Evolutionary conservation across 2,888 invertebrate species (phyloP).

Genomic region (Bellardia pandia): DNA sequence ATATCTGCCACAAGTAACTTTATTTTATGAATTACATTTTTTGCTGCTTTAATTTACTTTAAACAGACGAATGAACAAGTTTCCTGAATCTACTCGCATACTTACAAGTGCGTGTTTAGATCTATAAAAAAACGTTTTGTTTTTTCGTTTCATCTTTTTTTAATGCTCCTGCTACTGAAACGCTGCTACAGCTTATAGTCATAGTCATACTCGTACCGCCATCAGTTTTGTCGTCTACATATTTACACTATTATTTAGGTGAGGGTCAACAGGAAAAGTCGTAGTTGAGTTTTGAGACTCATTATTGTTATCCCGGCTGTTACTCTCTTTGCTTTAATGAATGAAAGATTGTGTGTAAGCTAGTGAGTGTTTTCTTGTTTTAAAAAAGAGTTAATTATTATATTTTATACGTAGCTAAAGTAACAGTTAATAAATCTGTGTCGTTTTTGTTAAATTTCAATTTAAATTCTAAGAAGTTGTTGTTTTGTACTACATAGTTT

Average conservation of each 20-base stretch:
- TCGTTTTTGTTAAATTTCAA: slow-evolving; percentile 48
- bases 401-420: slow-evolving; percentile 5
- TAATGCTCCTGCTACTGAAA: slow-evolving; percentile 27
- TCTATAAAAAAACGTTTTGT: slow-evolving; percentile 9
- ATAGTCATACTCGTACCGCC: slow-evolving; percentile 17
- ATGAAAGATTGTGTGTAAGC: slow-evolving; percentile 11
- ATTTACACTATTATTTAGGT: slow-evolving; percentile 70
- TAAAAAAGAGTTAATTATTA: neutral
- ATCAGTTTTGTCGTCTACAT: slow-evolving; percentile 30
- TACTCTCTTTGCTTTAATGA: slow-evolving; percentile 37
- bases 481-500: slow-evolving; percentile 5
- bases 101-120: slow-evolving; percentile 58
- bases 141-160: slow-evolving; percentile 20
- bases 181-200: neutral
- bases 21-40: slow-evolving; percentile 64
- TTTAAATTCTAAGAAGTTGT: slow-evolving; percentile 66
- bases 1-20: neutral
- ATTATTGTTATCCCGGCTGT: slow-evolving; percentile 18
- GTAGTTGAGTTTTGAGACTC: slow-evolving; percentile 45
- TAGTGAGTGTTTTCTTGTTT: slow-evolving; percentile 7
- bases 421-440: slow-evolving; percentile 57
- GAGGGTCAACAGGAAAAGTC: slow-evolving; percentile 73
- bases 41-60: slow-evolving; percentile 46
- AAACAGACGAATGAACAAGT: slow-evolving; percentile 53
- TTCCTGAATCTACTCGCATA: slow-evolving; percentile 32